Evolutionary conservation across 2,797 vertebrate genomes (phyloP), one percentile per base, ranked within the genome.

Genomic region (Etheostoma perlongum): DNA sequence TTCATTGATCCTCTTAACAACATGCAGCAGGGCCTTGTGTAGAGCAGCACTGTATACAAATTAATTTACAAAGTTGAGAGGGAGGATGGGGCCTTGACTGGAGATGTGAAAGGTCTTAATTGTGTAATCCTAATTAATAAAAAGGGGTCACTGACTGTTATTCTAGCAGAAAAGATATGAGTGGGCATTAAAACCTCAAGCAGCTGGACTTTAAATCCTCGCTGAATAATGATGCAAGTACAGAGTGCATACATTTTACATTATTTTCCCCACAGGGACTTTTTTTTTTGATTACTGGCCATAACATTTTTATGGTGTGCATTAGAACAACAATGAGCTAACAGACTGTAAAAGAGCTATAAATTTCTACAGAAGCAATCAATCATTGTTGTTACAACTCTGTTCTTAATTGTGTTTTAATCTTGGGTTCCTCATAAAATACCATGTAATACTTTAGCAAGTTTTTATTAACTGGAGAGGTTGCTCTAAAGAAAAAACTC

Each of bases 121-220:
- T 82, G 82, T 85, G 82, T 86, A 72, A 78, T 77, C 68, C 74
- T 90, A 91, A 90, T 93, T 91, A 91, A 79, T 73, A 89, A 91
- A 93, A 88, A 90, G 86, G 89, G 90, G 91, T 92, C 88, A 90
- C 78, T 86, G 86, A 85, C 91, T 87, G 84, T 78, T 76, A 78
- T 71, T 82, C 72, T 63, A 64, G 76, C 62, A 76, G 72, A 76
- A 73, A 74, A 82, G 74, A 76, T 64, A 84, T 61, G 81, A 77
- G 70, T 25, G 54, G 55, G 64, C 78, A 80, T 72, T 48, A 75
- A 71, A 71, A 70, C 69, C 65, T 54, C 51, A 47, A 54, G 69
- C 67, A 86, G 79, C 63, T 82, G 84, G 72, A 76, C 64, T 66
- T 52, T 74, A 61, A 80, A 73, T 68, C 70, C 60, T 65, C 4